phyloP scores from a whole-genome alignment of 2,888 invertebrate genomes.

The Bimastos eiseni region DNA sequence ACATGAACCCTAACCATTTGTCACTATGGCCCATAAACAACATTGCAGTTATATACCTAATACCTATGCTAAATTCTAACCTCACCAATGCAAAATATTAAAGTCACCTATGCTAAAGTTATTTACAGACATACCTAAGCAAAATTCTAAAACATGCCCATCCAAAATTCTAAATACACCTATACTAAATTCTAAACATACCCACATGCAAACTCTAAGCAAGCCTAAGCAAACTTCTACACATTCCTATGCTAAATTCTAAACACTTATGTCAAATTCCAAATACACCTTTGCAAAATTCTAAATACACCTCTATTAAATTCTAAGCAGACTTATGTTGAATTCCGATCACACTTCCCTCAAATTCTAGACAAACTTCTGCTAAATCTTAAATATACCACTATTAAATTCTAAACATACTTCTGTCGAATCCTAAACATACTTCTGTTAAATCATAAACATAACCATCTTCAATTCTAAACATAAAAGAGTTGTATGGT shows the following conservation, averaged over 20 bases:
- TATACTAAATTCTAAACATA: not conserved
- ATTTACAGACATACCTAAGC: not conserved
- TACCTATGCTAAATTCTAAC: not conserved
- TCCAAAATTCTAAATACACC: not conserved
- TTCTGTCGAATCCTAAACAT: not conserved
- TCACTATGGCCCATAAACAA: too few relatives aligned
- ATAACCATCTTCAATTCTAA: not conserved
- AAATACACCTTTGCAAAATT: not conserved
- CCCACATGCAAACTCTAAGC: too few relatives aligned
- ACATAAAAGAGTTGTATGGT: too few relatives aligned
- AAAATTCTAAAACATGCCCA: not conserved
- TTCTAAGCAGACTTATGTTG: not conserved
- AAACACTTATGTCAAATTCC: not conserved
- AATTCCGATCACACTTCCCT: not conserved
- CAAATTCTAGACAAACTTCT: not conserved
- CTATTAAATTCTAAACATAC: not conserved
- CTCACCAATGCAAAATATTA: not conserved
- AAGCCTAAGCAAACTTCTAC: not conserved
- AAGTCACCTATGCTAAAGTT: not conserved
- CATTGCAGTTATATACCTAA: too few relatives aligned
- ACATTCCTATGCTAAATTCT: not conserved
- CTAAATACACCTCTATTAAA: not conserved
- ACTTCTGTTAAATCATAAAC: not conserved
- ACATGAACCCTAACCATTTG: too few relatives aligned
- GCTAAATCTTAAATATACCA: not conserved